phyloP scores from a whole-genome alignment of 1,140 invertebrate genomes.

The Arion vulgaris region DNA sequence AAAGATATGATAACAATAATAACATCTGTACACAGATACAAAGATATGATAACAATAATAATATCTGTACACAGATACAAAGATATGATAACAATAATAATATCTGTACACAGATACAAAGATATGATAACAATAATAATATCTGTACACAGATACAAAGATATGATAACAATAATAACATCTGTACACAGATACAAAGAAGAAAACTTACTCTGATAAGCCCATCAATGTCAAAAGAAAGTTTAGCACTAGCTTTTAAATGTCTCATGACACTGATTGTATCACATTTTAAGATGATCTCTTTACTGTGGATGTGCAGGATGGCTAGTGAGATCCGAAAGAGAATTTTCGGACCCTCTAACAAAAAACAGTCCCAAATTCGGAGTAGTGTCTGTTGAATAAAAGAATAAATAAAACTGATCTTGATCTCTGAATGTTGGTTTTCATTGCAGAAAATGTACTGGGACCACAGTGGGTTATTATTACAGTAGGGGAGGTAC shows the following conservation, averaged over 20 bases:
- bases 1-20: no score
- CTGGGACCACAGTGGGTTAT: no score
- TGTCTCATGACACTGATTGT: slow-evolving; percentile 75
- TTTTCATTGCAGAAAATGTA: background rate
- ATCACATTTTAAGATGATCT: slow-evolving; percentile 72
- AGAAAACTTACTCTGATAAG: slow-evolving; percentile 70
- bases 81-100: no score
- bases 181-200: no score
- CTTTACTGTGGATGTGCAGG: slow-evolving; percentile 70
- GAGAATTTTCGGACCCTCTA: slow-evolving; percentile 72
- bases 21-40: no score
- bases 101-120: no score
- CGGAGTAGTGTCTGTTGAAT: slow-evolving; percentile 73
- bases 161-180: no score
- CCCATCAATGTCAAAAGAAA: slow-evolving; percentile 75
- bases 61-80: no score
- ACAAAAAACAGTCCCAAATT: slow-evolving; percentile 73
- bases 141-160: no score
- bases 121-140: no score
- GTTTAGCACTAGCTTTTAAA: slow-evolving; percentile 74
- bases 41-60: no score
- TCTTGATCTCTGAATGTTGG: background rate
- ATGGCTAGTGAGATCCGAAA: slow-evolving; percentile 72
- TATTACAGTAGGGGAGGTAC: no score
- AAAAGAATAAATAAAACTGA: background rate